Evolutionary conservation across 2,797 vertebrate genomes (phyloP).

Genomic region (Spea hammondii): DNA sequence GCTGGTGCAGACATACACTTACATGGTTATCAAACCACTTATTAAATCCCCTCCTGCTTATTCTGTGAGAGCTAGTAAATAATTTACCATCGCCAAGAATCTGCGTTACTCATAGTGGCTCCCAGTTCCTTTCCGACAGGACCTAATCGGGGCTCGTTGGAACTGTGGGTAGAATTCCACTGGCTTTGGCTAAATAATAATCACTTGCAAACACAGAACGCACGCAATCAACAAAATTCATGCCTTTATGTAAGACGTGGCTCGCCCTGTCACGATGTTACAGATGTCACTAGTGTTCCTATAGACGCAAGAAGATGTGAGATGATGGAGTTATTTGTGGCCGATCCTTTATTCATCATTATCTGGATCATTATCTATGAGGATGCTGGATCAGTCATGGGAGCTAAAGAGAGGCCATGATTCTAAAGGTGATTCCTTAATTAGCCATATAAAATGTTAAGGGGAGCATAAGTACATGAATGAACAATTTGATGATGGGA

Average conservation of each 20-base stretch:
- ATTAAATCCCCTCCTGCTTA: constrained; percentile 44
- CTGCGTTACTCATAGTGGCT: constrained; percentile 35
- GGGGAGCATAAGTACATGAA: no score
- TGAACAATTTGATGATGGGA: no score
- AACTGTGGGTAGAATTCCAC: constrained; percentile 22
- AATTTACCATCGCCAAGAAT: constrained; percentile 7
- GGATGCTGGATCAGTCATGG: no score
- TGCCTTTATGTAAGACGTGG: not conserved
- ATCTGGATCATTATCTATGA: no score
- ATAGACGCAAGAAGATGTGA: no score
- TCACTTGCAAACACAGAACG: constrained; percentile 15
- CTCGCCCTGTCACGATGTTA: constrained; percentile 8
- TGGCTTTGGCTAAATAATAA: constrained; percentile 28
- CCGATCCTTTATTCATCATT: no score
- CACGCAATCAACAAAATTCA: not conserved
- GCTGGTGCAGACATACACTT: constrained; percentile 46
- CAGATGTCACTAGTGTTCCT: constrained; percentile 18
- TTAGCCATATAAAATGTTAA: no score
- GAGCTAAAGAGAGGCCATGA: no score
- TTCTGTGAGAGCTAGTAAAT: constrained; percentile 21
- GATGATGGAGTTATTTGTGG: no score
- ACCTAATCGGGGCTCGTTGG: constrained; percentile 27
- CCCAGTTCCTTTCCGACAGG: constrained; percentile 28
- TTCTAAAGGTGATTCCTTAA: no score
- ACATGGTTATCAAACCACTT: constrained; percentile 48